Conservation (phyloP, 2,797 vertebrate genomes). For the Cryptoprocta ferox region DNA sequence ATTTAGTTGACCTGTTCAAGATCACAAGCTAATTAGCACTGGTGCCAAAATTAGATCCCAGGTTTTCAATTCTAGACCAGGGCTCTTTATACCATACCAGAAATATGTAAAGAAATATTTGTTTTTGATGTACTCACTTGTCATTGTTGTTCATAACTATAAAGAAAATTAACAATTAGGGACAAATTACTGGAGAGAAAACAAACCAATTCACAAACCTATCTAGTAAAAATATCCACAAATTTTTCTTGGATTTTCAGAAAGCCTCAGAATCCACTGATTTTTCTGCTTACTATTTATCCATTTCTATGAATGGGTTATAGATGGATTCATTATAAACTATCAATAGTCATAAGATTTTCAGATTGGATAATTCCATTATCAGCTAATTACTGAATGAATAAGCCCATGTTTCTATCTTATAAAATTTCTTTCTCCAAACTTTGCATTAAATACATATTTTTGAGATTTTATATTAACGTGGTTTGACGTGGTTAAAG, state of each 20-base stretch:
- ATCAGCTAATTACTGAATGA: not conserved
- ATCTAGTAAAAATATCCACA: not conserved
- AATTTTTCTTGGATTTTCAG: not conserved
- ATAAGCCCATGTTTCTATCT: not conserved
- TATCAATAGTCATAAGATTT: not conserved
- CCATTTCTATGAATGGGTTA: not conserved
- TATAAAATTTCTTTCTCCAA: conserved; percentile 12
- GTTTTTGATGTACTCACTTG: not conserved
- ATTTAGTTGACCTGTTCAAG: conserved; percentile 20
- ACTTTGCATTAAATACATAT: not conserved
- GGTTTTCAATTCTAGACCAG: not conserved
- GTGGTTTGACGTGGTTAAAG: no score
- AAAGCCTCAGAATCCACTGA: not conserved
- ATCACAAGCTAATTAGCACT: not conserved
- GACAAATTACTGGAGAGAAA: not conserved
- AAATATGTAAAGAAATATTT: not conserved
- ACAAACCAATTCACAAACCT: not conserved
- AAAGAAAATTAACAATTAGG: not conserved
- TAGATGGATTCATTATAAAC: not conserved
- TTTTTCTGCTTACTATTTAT: conserved; percentile 31
- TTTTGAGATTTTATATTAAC: not conserved
- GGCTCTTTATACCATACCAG: not conserved
- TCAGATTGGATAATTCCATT: not conserved
- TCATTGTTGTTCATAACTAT: not conserved
- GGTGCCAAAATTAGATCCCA: not conserved